Evolutionary conservation across 2,797 vertebrate genomes (phyloP).

Genomic region (Argyrosomus regius): DNA sequence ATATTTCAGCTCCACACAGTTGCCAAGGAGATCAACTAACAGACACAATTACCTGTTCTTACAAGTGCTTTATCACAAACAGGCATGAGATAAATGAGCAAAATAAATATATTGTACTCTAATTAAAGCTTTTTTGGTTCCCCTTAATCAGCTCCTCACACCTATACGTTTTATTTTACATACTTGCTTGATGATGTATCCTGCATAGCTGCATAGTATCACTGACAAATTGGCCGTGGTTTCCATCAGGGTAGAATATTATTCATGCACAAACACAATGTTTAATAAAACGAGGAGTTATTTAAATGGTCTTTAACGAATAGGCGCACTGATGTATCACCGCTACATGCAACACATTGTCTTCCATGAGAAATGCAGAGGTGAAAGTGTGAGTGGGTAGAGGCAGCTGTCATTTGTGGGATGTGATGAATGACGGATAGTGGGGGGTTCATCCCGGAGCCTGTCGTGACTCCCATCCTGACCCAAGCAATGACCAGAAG

Average conservation of each 20-base stretch:
- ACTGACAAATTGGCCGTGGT: not conserved
- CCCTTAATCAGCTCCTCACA: not conserved
- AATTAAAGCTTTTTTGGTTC: not conserved
- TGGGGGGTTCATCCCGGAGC: slow-evolving; percentile 57
- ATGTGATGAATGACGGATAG: slow-evolving; percentile 81
- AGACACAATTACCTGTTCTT: not conserved
- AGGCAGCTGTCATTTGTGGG: slow-evolving; percentile 82
- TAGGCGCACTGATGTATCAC: slow-evolving; percentile 18
- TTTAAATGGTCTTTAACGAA: slow-evolving; percentile 12
- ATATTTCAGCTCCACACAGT: not conserved
- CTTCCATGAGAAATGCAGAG: slow-evolving; percentile 74
- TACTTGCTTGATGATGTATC: not conserved
- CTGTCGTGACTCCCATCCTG: slow-evolving; percentile 79
- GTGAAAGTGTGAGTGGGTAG: slow-evolving; percentile 79
- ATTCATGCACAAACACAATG: slow-evolving; percentile 18
- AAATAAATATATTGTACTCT: not conserved
- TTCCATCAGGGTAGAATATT: not conserved
- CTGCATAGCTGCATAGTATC: not conserved
- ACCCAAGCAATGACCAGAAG: slow-evolving; percentile 75
- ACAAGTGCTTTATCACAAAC: not conserved
- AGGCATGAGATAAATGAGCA: not conserved
- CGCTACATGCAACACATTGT: slow-evolving; percentile 59
- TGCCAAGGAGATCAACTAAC: slow-evolving; percentile 29
- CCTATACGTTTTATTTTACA: slow-evolving; percentile 22
- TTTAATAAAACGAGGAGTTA: slow-evolving; percentile 10